These are phyloP conservation scores for Drosophila pandora DNA, from an alignment of 1,140 invertebrate species.

Conservation along the genomic window DNA sequence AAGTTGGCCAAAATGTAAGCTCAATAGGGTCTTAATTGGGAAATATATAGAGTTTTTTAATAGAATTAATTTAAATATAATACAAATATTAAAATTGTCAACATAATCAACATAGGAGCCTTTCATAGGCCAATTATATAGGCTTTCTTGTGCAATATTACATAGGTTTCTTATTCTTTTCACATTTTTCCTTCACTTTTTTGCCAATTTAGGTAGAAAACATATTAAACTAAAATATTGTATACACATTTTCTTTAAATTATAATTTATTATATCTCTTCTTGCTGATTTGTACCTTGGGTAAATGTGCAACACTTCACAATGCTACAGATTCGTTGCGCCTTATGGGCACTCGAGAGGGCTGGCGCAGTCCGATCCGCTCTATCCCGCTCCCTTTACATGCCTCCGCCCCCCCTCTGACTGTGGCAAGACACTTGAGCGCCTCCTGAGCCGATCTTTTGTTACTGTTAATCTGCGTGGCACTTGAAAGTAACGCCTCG, in stretches of 20 bases:
- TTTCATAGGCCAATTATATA: too few species aligned
- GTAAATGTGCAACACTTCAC: slow-evolving; percentile 28
- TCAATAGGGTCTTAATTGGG: not conserved
- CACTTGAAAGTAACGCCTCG: slow-evolving; percentile 53
- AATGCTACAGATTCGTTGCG: slow-evolving; percentile 37
- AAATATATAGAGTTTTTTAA: not conserved
- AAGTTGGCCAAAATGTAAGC: slow-evolving; percentile 36
- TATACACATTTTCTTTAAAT: not conserved
- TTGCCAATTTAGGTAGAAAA: not conserved
- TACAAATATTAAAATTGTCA: too few species aligned
- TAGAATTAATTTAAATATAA: too few species aligned
- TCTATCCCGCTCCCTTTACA: not conserved
- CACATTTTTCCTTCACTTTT: not conserved
- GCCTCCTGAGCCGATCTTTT: slow-evolving; percentile 59
- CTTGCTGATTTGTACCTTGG: slow-evolving; percentile 5
- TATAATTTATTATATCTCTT: not conserved
- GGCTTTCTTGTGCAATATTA: too few species aligned
- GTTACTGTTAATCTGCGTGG: slow-evolving; percentile 62
- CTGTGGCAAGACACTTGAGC: slow-evolving; percentile 52
- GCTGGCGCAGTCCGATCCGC: slow-evolving; percentile 10
- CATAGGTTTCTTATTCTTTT: not conserved
- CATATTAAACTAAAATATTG: not conserved
- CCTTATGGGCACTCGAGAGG: slow-evolving; percentile 24
- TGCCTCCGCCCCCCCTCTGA: not conserved
- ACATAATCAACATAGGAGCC: too few species aligned